These are phyloP conservation scores for Dendrolimus houi DNA, from an alignment of 2,888 invertebrate genomes.

Conservation along the genomic window DNA sequence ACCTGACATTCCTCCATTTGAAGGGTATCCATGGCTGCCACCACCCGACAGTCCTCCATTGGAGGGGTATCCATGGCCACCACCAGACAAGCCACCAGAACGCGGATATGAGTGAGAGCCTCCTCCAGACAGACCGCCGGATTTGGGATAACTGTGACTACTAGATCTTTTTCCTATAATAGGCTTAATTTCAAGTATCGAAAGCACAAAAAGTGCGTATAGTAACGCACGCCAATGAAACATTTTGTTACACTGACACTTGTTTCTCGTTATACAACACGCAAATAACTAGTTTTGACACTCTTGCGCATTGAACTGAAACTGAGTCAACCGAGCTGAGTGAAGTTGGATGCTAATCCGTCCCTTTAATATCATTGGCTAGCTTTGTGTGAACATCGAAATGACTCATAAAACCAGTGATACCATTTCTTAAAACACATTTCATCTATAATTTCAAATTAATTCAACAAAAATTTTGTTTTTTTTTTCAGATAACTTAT, in stretches of 20 bases:
- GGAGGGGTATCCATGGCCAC: slow-evolving; percentile 25
- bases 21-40: slow-evolving; percentile 20
- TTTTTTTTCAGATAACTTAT: no score
- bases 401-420: no score
- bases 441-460: no score
- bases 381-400: no score
- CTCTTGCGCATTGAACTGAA: slow-evolving; percentile 35
- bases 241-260: slow-evolving; percentile 26
- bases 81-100: slow-evolving; percentile 28
- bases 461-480: no score
- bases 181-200: slow-evolving; percentile 12
- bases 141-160: slow-evolving; percentile 34
- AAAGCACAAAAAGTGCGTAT: slow-evolving; percentile 36
- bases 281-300: slow-evolving; percentile 9
- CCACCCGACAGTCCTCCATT: slow-evolving; percentile 16
- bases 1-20: slow-evolving; percentile 17
- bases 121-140: slow-evolving; percentile 28
- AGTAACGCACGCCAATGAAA: slow-evolving; percentile 32
- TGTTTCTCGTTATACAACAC: slow-evolving; percentile 14
- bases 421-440: no score
- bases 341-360: no score
- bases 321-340: neutral
- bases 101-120: slow-evolving; percentile 26
- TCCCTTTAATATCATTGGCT: no score
- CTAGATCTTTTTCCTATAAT: slow-evolving; percentile 23